Conservation (phyloP, 2,888 invertebrate genomes). For the Scaptodrosophila latifasciaeformis region DNA sequence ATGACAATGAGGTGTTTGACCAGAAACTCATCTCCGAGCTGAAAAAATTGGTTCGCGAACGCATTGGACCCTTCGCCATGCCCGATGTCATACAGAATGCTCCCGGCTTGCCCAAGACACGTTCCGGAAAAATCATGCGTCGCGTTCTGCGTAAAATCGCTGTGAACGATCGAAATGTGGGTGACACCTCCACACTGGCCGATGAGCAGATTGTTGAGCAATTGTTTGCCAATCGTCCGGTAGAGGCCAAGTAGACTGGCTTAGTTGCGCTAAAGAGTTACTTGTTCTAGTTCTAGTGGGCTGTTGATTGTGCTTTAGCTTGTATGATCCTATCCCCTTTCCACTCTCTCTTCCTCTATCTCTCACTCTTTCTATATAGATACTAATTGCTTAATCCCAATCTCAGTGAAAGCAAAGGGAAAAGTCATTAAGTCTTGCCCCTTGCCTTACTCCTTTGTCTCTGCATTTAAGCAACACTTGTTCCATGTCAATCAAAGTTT, state of each 20-base stretch:
- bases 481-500: no score
- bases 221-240: slow-evolving; percentile 84
- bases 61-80: slow-evolving; percentile 96
- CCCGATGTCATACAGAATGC: slow-evolving; percentile 97
- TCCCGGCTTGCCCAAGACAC: slow-evolving; percentile 94
- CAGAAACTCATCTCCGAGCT: slow-evolving; percentile 82
- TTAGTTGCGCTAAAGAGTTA: background rate
- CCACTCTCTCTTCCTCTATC: no score
- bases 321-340: no score
- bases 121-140: slow-evolving; percentile 99
- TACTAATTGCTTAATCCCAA: no score
- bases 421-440: no score
- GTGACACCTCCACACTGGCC: slow-evolving; percentile 95
- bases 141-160: slow-evolving; percentile 95
- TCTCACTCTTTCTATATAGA: no score
- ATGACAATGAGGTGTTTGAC: slow-evolving; percentile 83
- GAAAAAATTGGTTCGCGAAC: slow-evolving; percentile 87
- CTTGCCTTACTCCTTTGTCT: no score
- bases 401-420: no score
- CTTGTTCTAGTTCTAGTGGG: background rate
- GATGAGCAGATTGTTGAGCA: slow-evolving; percentile 91
- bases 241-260: slow-evolving; percentile 69
- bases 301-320: slow-evolving; percentile 1
- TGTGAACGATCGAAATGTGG: slow-evolving; percentile 89
- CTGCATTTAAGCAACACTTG: no score